A percentile compares a stretch with the other conserved stretches of the same genome.
Evolutionary conservation across 92 coral and sea anemone species (phyloP).

Genomic region (Paramuricea clavata): DNA sequence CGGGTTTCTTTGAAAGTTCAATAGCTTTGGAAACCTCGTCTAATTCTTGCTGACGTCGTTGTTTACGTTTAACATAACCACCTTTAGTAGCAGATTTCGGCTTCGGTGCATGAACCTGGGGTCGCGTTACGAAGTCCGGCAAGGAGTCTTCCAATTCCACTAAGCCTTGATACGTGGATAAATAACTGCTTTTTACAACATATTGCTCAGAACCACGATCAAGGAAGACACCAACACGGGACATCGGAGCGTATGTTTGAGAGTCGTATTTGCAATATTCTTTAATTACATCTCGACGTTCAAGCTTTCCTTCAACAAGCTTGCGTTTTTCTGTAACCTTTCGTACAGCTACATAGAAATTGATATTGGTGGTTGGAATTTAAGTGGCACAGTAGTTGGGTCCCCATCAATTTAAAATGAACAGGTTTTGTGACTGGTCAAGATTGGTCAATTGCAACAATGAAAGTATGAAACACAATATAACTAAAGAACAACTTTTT

Average conservation of each 20-base stretch:
- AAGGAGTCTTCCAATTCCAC: conserved; percentile 93
- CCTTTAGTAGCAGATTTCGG: conserved; percentile 91
- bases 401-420: no score
- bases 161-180: conserved; percentile 90
- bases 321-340: conserved; percentile 91
- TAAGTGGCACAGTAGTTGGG: no score
- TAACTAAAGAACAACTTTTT: no score
- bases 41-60: conserved; percentile 90
- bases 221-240: conserved; percentile 94
- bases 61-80: conserved; percentile 92
- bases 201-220: conserved; percentile 99
- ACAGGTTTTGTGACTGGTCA: no score
- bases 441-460: no score
- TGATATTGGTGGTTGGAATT: no score
- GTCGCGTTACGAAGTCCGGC: conserved; percentile 98
- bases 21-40: conserved; percentile 93
- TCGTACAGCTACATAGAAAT: conserved; percentile 73
- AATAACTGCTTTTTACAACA: conserved; percentile 86
- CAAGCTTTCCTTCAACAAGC: conserved; percentile 96
- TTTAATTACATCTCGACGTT: conserved; percentile 89
- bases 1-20: conserved; percentile 83
- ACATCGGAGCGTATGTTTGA: conserved; percentile 99
- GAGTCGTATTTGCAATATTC: conserved; percentile 84
- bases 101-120: conserved; percentile 96
- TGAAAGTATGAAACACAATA: no score